Conservation (phyloP, 2,888 invertebrate species). For the Drosophila robusta region DNA sequence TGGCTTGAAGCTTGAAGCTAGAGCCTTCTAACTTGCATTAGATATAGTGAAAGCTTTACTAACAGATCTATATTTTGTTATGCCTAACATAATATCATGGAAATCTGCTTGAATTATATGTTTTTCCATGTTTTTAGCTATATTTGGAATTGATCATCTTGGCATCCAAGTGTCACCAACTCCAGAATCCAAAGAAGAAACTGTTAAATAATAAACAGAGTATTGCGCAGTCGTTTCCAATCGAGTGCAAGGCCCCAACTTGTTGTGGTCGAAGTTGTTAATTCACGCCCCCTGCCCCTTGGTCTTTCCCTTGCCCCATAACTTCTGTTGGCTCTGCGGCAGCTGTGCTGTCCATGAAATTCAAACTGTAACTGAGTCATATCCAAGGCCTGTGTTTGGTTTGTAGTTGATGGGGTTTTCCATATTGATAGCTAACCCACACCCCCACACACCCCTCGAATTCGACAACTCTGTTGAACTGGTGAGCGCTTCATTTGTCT, state of each 20-base stretch:
- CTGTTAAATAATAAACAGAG: too few relatives aligned
- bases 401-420: slow-evolving; percentile 8
- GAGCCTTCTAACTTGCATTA: too few relatives aligned
- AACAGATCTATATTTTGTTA: too few relatives aligned
- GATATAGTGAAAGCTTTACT: too few relatives aligned
- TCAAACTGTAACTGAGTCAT: slow-evolving; percentile 26
- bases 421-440: slow-evolving; percentile 37
- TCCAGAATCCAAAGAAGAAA: too few relatives aligned
- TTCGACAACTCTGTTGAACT: slow-evolving; percentile 18
- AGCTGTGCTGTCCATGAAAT: slow-evolving; percentile 42
- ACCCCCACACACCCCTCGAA: not conserved
- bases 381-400: not conserved
- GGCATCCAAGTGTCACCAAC: too few relatives aligned
- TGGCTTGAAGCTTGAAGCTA: too few relatives aligned
- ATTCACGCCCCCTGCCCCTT: slow-evolving; percentile 1
- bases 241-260: not conserved
- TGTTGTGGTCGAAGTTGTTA: slow-evolving; percentile 59
- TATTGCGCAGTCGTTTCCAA: not conserved
- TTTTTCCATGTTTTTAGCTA: too few relatives aligned
- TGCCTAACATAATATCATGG: too few relatives aligned
- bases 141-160: too few relatives aligned
- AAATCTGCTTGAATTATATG: too few relatives aligned
- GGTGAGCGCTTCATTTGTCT: slow-evolving; percentile 69
- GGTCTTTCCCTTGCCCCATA: slow-evolving; percentile 2
- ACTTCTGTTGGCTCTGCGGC: slow-evolving; percentile 20